A percentile compares a stretch with the other conserved stretches of the same genome.
These are phyloP conservation scores for Patella caerulea DNA, from an alignment of 2,888 invertebrate genomes.

Conservation along the genomic window DNA sequence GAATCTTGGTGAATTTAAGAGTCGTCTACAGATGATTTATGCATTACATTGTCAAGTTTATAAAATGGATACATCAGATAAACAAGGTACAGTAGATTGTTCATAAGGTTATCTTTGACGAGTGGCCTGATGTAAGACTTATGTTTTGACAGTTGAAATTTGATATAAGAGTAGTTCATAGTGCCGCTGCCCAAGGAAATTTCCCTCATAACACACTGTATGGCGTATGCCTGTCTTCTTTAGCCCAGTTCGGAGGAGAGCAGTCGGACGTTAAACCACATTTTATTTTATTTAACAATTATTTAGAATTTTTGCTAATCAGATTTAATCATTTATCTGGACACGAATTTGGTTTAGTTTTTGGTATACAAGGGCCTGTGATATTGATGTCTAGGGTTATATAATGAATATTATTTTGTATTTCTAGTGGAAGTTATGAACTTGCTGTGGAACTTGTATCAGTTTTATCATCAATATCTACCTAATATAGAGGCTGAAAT, in stretches of 20 bases:
- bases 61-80: conserved; percentile 74
- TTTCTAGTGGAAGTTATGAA: conserved; percentile 53
- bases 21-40: conserved; percentile 83
- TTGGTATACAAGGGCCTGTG: too few species aligned
- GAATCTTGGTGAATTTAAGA: conserved; percentile 85
- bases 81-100: conserved; percentile 72
- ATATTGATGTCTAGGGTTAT: too few species aligned
- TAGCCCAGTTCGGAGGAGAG: background rate
- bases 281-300: background rate
- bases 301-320: too few species aligned
- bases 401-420: conserved; percentile 10
- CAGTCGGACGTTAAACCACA: background rate
- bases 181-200: too few species aligned
- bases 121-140: too few species aligned
- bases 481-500: conserved; percentile 79
- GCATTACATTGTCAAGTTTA: conserved; percentile 86
- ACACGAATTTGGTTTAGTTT: too few species aligned
- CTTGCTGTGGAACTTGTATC: conserved; percentile 75
- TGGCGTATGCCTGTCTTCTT: too few species aligned
- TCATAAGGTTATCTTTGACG: background rate
- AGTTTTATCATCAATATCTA: conserved; percentile 87
- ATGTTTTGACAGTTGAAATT: too few species aligned
- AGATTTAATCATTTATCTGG: too few species aligned
- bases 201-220: too few species aligned
- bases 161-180: too few species aligned